These are phyloP conservation scores for Villa cingulata DNA, from an alignment of 2,888 invertebrate genomes.

Conservation along the genomic window DNA sequence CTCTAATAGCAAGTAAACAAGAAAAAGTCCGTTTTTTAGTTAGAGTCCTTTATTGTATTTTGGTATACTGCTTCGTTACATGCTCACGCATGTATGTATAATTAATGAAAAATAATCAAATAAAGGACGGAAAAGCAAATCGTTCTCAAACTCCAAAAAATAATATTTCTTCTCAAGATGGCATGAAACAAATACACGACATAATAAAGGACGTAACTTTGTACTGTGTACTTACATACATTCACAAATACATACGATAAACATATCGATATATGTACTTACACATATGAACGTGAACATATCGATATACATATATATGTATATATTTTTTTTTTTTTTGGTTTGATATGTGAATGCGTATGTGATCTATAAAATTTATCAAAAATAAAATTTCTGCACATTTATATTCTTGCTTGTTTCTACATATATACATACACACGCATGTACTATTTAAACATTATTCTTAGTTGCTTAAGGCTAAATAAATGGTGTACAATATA, in stretches of 20 bases:
- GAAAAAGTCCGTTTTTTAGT: not conserved
- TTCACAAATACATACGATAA: not conserved
- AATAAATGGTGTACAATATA: no score
- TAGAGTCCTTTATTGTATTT: no score
- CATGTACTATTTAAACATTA: not conserved
- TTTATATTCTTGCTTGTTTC: constrained; percentile 1
- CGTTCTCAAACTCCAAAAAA: constrained; percentile 5
- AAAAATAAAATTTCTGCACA: no score
- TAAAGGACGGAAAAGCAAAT: constrained; percentile 14
- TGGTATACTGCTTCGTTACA: no score
- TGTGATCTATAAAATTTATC: no score
- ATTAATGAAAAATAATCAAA: constrained; percentile 15
- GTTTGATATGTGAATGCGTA: no score
- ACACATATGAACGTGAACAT: not conserved
- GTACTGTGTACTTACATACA: no score
- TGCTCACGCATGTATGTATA: constrained; percentile 11
- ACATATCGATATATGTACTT: constrained; percentile 1
- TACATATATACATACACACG: constrained; percentile 2
- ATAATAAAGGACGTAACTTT: no score
- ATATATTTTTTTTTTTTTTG: no score
- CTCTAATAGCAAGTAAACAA: not conserved
- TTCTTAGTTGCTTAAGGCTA: no score
- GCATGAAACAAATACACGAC: constrained; percentile 8
- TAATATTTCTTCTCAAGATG: constrained; percentile 10
- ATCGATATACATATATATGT: no score